These are phyloP conservation scores for Peromyscus nudipes DNA, from an alignment of 2,797 vertebrate species.

Conservation along the genomic window DNA sequence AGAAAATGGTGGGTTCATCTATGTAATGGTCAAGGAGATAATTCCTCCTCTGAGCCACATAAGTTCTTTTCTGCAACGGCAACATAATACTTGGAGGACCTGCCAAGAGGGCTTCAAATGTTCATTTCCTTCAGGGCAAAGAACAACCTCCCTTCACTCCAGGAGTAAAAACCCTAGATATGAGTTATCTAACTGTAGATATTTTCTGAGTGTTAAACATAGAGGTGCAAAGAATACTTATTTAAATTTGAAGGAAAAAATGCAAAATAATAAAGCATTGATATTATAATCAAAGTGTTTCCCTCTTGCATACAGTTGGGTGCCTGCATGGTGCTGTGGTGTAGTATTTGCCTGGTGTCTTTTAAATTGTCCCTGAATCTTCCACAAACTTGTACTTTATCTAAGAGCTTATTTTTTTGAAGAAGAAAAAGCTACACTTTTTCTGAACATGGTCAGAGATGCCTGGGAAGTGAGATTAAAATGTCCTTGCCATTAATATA, in stretches of 20 bases:
- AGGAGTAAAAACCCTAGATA: neutral
- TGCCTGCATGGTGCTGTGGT: neutral
- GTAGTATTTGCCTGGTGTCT: slow-evolving; percentile 36
- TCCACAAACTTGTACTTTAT: neutral
- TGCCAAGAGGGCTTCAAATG: neutral
- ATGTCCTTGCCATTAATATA: neutral
- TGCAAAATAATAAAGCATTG: neutral
- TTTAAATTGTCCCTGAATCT: slow-evolving; percentile 44
- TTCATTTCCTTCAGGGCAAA: neutral
- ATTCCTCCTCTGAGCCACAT: neutral
- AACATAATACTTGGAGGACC: neutral
- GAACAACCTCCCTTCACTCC: no score
- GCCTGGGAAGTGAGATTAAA: neutral
- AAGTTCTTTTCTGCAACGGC: neutral
- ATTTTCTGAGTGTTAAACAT: slow-evolving; percentile 29
- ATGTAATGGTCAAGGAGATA: neutral
- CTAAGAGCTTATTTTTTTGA: neutral
- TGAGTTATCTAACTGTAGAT: neutral
- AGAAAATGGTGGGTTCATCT: neutral
- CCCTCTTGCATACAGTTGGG: neutral
- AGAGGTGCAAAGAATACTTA: slow-evolving; percentile 34
- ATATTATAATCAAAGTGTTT: slow-evolving; percentile 37
- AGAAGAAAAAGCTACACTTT: slow-evolving; percentile 32
- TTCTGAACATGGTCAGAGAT: neutral
- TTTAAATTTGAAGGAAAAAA: neutral